phyloP scores from a whole-genome alignment of 1,140 invertebrate species.

The Eumeta japonica region DNA sequence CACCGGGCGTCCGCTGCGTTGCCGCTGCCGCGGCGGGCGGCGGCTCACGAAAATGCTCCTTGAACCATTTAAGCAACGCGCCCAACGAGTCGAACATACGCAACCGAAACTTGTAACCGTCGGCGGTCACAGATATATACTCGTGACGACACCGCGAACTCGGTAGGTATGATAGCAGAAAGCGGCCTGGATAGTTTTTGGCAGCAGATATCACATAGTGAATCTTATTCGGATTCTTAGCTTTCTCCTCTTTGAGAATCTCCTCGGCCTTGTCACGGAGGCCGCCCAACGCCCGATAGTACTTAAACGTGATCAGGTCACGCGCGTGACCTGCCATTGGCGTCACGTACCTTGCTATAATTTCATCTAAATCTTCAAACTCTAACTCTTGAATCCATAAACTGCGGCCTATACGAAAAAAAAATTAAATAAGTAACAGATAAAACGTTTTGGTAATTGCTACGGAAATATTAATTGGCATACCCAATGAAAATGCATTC shows the following conservation, averaged over 20 bases:
- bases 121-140: conserved; percentile 85
- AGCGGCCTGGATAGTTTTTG: conserved; percentile 91
- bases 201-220: conserved; percentile 88
- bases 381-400: conserved; percentile 87
- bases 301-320: conserved; percentile 90
- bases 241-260: conserved; percentile 80
- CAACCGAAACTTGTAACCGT: conserved; percentile 89
- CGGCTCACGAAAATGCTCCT: conserved; percentile 93
- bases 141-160: conserved; percentile 83
- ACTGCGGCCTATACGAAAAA: conserved; percentile 52
- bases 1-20: conserved; percentile 60
- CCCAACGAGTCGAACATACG: conserved; percentile 85
- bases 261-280: conserved; percentile 85
- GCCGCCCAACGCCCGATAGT: conserved; percentile 77
- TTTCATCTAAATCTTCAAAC: conserved; percentile 99
- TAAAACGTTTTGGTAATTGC: too few species aligned
- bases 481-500: conserved; percentile 93
- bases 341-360: conserved; percentile 92
- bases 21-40: conserved; percentile 61
- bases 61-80: conserved; percentile 92
- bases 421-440: conserved; percentile 6
- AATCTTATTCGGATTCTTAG: conserved; percentile 82
- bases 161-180: conserved; percentile 91
- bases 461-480: conserved; percentile 32
- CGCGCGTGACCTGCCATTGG: conserved; percentile 92